Evolutionary conservation across 92 coral and sea anemone species (phyloP).

Genomic region (Phenganax marumi): DNA sequence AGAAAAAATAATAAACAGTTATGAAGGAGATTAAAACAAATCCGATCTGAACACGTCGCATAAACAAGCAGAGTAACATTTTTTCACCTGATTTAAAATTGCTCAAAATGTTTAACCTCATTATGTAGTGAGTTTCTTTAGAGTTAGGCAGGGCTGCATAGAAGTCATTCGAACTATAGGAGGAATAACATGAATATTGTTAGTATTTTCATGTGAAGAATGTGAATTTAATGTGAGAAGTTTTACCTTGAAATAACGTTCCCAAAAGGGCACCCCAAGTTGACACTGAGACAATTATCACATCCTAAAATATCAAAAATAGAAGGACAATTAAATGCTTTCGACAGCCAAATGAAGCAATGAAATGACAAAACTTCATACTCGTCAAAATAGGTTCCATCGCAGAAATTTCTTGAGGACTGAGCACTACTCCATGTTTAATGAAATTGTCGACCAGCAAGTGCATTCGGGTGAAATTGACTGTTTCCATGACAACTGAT

Average conservation of each 20-base stretch:
- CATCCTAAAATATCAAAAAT: conserved; percentile 50
- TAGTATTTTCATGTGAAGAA: too few relatives aligned
- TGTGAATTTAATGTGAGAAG: not conserved
- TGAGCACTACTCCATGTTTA: conserved; percentile 58
- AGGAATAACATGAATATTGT: not conserved
- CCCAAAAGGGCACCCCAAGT: conserved; percentile 74
- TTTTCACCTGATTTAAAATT: conserved; percentile 41
- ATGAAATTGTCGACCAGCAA: conserved; percentile 72
- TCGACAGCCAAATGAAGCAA: not conserved
- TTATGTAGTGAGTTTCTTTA: conserved; percentile 49
- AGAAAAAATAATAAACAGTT: not conserved
- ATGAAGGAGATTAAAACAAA: not conserved
- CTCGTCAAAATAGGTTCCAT: conserved; percentile 89
- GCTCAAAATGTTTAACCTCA: conserved; percentile 36
- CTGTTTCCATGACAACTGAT: conserved; percentile 92
- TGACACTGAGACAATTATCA: conserved; percentile 67
- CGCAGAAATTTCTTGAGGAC: conserved; percentile 73
- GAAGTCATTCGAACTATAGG: conserved; percentile 68
- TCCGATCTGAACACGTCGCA: not conserved
- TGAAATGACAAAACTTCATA: conserved; percentile 29
- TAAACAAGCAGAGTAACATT: not conserved
- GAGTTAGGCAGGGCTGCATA: conserved; percentile 76
- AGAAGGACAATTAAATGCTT: not conserved
- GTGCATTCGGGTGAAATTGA: conserved; percentile 77
- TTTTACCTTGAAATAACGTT: conserved; percentile 74